phyloP scores from a whole-genome alignment of 2,113 vertebrate genomes.

The Brevimyrus niger region DNA sequence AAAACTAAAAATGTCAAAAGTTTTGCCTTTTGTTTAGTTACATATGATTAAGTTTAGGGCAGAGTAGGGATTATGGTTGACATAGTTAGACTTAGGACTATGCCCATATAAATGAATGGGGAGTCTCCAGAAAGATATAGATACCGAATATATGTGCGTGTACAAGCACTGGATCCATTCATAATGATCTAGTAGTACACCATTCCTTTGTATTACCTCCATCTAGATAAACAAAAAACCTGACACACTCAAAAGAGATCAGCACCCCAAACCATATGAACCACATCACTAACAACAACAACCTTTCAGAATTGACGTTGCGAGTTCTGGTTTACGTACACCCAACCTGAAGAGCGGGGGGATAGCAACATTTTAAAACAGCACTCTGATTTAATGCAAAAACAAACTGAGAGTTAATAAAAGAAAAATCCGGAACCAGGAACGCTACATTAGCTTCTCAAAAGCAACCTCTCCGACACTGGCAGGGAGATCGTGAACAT shows the following conservation, averaged over 20 bases:
- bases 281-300: not conserved
- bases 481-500: not conserved
- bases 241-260: not conserved
- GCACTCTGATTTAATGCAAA: constrained; percentile 6
- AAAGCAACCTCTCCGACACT: not conserved
- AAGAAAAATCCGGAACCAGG: not conserved
- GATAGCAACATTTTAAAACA: not conserved
- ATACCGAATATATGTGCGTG: not conserved
- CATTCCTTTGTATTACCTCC: not conserved
- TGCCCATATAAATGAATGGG: not conserved
- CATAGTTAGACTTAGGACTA: not conserved
- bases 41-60: not conserved
- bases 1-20: not conserved
- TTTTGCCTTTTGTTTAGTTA: not conserved
- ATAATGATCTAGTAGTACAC: not conserved
- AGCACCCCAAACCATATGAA: not conserved
- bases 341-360: not conserved
- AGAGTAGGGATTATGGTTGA: not conserved
- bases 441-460: not conserved
- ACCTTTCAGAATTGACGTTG: not conserved
- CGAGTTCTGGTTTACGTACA: not conserved
- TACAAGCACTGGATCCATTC: not conserved
- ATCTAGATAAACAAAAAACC: not conserved
- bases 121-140: not conserved
- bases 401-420: constrained; percentile 1